Conservation (phyloP, 1,140 invertebrate genomes). For the Cepaea nemoralis region DNA sequence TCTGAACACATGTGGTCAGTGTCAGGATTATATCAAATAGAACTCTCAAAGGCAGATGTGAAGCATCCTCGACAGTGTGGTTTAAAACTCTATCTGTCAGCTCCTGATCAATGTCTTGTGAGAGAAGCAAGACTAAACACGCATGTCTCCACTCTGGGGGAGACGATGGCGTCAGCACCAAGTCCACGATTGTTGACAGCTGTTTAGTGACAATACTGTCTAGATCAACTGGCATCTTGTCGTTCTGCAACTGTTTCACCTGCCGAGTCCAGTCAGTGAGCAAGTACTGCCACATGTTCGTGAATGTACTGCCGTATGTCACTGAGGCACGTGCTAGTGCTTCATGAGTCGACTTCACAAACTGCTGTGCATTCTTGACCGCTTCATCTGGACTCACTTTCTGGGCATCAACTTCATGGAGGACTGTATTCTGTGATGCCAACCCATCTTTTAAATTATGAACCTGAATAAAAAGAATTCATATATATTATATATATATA, state of each 20-base stretch:
- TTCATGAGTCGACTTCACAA: neutral
- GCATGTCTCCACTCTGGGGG: neutral
- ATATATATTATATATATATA: no score
- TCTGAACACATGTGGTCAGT: neutral
- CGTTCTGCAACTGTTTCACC: neutral
- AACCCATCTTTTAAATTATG: neutral
- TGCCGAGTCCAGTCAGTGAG: neutral
- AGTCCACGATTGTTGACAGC: neutral
- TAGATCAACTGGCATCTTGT: neutral
- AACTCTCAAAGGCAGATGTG: slow-evolving; percentile 14
- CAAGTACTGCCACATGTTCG: neutral
- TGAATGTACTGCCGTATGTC: neutral
- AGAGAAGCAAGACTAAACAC: neutral
- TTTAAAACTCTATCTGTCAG: neutral
- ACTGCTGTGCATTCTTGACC: neutral
- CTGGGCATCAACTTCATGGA: neutral
- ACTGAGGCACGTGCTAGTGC: neutral
- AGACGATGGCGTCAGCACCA: neutral
- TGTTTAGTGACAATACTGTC: neutral
- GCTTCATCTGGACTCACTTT: neutral
- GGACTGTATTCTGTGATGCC: neutral
- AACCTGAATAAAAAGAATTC: neutral
- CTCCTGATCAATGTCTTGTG: neutral
- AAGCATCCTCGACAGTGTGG: neutral
- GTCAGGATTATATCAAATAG: slow-evolving; percentile 27